phyloP scores from a whole-genome alignment of 1,140 invertebrate genomes.

The Glossosoma conforme region DNA sequence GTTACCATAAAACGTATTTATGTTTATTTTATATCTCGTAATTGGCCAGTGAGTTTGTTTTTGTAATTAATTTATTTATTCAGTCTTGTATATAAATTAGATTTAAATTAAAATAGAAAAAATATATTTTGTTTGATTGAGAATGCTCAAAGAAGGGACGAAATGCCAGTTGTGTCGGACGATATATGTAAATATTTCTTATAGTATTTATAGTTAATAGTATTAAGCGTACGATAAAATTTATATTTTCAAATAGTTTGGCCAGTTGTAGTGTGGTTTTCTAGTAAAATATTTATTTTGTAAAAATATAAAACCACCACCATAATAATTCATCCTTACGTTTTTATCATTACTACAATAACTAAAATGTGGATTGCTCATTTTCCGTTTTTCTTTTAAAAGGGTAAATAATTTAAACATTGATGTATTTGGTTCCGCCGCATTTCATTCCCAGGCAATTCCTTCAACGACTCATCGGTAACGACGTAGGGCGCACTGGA shows the following conservation, averaged over 20 bases:
- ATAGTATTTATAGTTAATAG: neutral
- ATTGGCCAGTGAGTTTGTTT: constrained; percentile 24
- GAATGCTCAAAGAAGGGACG: constrained; percentile 27
- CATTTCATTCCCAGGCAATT: no score
- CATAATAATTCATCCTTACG: neutral
- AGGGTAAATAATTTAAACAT: no score
- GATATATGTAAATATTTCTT: constrained; percentile 4
- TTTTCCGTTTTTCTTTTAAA: no score
- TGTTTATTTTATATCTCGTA: constrained; percentile 5
- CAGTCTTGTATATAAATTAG: neutral
- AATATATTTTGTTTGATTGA: constrained; percentile 3
- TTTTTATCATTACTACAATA: no score
- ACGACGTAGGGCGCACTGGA: no score
- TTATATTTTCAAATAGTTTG: neutral
- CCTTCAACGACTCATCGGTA: no score
- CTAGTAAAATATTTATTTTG: constrained; percentile 3
- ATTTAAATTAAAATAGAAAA: neutral
- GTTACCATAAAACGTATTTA: constrained; percentile 26
- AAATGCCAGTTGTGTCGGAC: constrained; percentile 24
- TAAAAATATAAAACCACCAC: neutral
- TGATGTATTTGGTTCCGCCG: no score
- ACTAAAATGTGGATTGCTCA: no score
- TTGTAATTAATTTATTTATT: constrained; percentile 19
- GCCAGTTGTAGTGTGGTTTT: constrained; percentile 9
- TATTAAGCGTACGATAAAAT: neutral